Evolutionary conservation across 2,797 vertebrate genomes (phyloP).

Genomic region (Siniperca obscura): DNA sequence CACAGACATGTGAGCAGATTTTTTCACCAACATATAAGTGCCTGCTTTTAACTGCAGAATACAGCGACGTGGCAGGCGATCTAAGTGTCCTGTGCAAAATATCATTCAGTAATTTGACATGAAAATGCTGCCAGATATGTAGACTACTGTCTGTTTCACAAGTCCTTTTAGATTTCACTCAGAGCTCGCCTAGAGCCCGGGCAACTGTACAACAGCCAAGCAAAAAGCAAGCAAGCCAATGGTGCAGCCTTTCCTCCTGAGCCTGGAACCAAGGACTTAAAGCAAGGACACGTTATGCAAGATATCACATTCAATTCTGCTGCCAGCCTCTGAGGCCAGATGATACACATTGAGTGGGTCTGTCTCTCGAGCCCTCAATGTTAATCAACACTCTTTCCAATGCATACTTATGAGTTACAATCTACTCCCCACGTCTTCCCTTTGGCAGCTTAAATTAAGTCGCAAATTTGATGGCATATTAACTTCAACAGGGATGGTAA

Average conservation of each 20-base stretch:
- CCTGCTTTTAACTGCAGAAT: constrained; percentile 50
- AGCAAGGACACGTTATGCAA: constrained; percentile 80
- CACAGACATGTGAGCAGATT: constrained; percentile 30
- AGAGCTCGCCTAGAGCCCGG: constrained; percentile 67
- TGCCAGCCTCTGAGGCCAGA: constrained; percentile 79
- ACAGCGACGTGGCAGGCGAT: constrained; percentile 47
- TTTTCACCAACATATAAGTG: constrained; percentile 39
- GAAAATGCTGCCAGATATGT: constrained; percentile 71
- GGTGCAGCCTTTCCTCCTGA: constrained; percentile 71
- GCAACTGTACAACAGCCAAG: constrained; percentile 69
- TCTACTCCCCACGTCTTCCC: constrained; percentile 79
- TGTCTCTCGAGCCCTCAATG: constrained; percentile 78
- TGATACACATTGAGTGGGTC: constrained; percentile 72
- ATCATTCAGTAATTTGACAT: constrained; percentile 68
- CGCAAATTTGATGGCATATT: constrained; percentile 81
- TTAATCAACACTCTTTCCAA: constrained; percentile 82
- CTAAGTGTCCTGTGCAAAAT: constrained; percentile 64
- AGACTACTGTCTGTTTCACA: constrained; percentile 72
- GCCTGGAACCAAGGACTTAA: constrained; percentile 76
- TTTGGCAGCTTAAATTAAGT: constrained; percentile 79
- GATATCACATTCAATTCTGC: constrained; percentile 78
- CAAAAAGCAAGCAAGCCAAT: constrained; percentile 64
- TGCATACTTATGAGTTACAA: constrained; percentile 84
- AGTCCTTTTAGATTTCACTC: constrained; percentile 78
- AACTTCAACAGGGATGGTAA: constrained; percentile 73